phyloP scores from a whole-genome alignment of 2,113 vertebrate genomes.

The Aegypius monachus region DNA sequence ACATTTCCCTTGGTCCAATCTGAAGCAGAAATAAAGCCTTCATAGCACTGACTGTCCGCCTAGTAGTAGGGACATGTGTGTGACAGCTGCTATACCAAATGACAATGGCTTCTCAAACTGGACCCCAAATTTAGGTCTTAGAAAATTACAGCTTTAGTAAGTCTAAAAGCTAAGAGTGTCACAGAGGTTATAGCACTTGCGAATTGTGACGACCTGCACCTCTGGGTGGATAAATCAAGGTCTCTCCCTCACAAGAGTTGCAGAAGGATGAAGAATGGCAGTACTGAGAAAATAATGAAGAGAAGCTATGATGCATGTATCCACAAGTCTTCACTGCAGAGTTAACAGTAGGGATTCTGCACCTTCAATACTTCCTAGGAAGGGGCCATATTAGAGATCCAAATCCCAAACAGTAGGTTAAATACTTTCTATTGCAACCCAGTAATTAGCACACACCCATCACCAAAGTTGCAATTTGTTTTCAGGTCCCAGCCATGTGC shows the following conservation, averaged over 20 bases:
- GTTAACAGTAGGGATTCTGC: background rate
- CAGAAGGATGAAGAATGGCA: background rate
- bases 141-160: background rate
- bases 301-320: background rate
- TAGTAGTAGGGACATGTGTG: rapidly evolving
- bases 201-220: rapidly evolving
- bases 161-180: background rate
- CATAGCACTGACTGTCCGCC: background rate
- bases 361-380: background rate
- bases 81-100: background rate
- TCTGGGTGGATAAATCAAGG: background rate
- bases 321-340: background rate
- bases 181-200: background rate
- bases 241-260: background rate
- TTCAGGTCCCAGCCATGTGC: background rate
- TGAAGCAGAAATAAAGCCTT: background rate
- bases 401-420: background rate
- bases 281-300: background rate
- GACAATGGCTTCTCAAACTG: background rate
- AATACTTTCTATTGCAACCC: background rate
- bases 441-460: background rate
- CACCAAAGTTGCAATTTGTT: background rate
- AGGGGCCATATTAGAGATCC: background rate
- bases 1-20: background rate
- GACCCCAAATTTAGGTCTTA: background rate